Evolutionary conservation across 1,140 invertebrate genomes (phyloP), one percentile per base, ranked within the genome.

Genomic region (Trichogramma pretiosum): DNA sequence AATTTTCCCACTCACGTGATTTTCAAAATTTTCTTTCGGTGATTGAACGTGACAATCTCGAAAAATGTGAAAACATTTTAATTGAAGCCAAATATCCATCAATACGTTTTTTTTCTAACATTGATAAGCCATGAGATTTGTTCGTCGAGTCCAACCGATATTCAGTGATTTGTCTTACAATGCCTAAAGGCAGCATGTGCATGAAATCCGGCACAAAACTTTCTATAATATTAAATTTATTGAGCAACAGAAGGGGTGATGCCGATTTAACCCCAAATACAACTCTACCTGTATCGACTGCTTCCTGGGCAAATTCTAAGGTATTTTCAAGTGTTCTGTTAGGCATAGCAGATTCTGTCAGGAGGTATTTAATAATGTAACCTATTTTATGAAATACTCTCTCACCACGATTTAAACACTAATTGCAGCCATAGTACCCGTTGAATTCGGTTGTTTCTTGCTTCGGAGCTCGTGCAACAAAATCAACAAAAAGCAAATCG

Each of bases 191-290:
- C n/a, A 50, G 26, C 10, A 39, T 46, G 9, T 55, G 50, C 53
- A 53, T 57, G 13, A 44, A 39, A 45, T 56, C 55, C 2, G 45
- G 52, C 0, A 50, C 38, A 32, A 56, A 53, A 8, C 47, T 43
- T 7, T 11, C 10, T 37, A 56, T 52, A 23, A 53, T 51, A 44
- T 55, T n/a, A 37, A 56, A 56, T 8, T 22, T 40, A 17, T 26
- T 11, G 28, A 54, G 36, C 24, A 48, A 32, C 41, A 56, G 39
- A 5, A 54, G 19, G 9, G 35, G 46, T 16, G 49, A 35, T 21
- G 34, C 14, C 23, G 33, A 9, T 41, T 48, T 51, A 22, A 55
- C 40, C 24, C 53, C 53, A 4, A 36, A 10, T 17, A 48, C 30
- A 24, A 21, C 23, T 16, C 19, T 38, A 23, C 11, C 21, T 18